phyloP scores from a whole-genome alignment of 2,888 invertebrate genomes.

The Nemapogon koenigi region DNA sequence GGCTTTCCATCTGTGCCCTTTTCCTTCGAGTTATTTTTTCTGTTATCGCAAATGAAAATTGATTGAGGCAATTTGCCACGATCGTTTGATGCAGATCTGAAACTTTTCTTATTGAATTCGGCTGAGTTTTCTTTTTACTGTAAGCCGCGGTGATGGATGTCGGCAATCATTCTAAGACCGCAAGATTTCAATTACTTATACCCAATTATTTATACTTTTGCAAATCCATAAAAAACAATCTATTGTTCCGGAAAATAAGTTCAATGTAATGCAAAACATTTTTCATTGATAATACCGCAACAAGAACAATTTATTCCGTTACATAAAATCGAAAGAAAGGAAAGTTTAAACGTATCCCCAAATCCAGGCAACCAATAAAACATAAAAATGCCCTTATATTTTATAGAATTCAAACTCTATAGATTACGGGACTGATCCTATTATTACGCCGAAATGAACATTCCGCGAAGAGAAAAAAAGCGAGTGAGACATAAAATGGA shows the following conservation, averaged over 20 bases:
- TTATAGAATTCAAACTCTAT: constrained; percentile 18
- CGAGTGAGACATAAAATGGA: constrained; percentile 14
- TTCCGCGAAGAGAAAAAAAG: constrained; percentile 20
- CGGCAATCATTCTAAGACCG: constrained; percentile 15
- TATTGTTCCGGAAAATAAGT: no score
- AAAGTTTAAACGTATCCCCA: constrained; percentile 48
- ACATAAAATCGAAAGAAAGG: constrained; percentile 48
- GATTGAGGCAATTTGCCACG: constrained; percentile 45
- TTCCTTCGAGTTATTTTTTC: constrained; percentile 18
- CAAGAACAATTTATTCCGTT: constrained; percentile 51
- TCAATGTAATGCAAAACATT: no score
- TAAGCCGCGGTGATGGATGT: constrained; percentile 47
- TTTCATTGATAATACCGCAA: no score
- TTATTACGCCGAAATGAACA: constrained; percentile 39
- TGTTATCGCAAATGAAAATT: constrained; percentile 45
- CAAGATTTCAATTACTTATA: no score
- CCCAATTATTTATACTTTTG: no score
- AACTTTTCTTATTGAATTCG: constrained; percentile 32
- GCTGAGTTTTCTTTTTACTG: constrained; percentile 29
- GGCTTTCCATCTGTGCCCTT: constrained; percentile 37
- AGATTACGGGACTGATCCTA: constrained; percentile 33
- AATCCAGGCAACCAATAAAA: constrained; percentile 50
- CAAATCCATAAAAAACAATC: no score
- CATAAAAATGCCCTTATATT: constrained; percentile 30
- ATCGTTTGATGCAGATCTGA: constrained; percentile 52